Evolutionary conservation across 2,797 vertebrate species (phyloP).

Genomic region (Amblyraja radiata): DNA sequence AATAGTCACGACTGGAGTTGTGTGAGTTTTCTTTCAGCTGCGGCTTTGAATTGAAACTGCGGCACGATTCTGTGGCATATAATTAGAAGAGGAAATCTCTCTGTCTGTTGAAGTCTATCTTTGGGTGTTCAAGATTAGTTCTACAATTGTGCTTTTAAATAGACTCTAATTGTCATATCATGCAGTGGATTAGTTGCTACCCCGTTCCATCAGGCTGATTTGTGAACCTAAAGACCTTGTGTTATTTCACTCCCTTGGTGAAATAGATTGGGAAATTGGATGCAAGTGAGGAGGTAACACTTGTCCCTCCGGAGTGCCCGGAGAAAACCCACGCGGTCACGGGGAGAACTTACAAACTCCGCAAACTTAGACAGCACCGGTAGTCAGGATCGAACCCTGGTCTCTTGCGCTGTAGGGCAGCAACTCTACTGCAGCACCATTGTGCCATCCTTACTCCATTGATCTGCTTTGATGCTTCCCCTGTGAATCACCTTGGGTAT

Average conservation of each 20-base stretch:
- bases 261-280: not conserved
- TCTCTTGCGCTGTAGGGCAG: no score
- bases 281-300: not conserved
- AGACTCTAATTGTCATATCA: not conserved
- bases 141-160: constrained; percentile 12
- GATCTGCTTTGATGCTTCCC: no score
- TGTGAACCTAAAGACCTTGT: not conserved
- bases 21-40: constrained; percentile 9
- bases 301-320: no score
- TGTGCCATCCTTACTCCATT: not conserved
- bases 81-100: constrained; percentile 12
- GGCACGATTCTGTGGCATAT: not conserved
- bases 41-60: not conserved
- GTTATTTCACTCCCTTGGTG: not conserved
- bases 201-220: not conserved
- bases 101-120: not conserved
- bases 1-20: not conserved
- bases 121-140: constrained; percentile 1
- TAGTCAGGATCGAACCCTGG: no score
- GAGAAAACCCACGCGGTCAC: no score
- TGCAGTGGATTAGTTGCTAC: not conserved
- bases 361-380: no score
- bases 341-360: no score
- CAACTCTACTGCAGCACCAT: no score
- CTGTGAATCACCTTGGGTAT: no score